Evolutionary conservation across 2,888 invertebrate genomes (phyloP).

Genomic region (Gasteruption jaculator): DNA sequence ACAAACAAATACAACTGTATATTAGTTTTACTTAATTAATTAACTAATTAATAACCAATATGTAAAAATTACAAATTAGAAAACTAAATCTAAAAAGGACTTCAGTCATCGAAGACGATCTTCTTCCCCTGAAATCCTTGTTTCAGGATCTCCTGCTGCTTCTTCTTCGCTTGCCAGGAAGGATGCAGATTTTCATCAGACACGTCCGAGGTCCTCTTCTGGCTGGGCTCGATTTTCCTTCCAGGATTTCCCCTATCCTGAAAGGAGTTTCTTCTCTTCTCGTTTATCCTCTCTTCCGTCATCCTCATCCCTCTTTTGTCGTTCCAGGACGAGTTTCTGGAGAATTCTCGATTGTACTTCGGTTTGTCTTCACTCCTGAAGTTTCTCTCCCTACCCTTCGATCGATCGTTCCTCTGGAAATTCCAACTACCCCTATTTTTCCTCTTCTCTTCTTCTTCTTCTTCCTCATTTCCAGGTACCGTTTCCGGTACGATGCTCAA

Average conservation of each 20-base stretch:
- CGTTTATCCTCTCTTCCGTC: not conserved
- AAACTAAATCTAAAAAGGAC: too few species aligned
- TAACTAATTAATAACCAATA: constrained; percentile 14
- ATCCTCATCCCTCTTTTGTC: not conserved
- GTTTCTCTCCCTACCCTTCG: not conserved
- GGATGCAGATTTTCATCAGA: constrained; percentile 40
- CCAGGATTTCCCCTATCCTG: not conserved
- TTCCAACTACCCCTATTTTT: not conserved
- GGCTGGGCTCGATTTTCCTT: not conserved
- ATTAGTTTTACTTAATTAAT: constrained; percentile 8
- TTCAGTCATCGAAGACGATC: constrained; percentile 38
- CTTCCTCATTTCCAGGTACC: constrained; percentile 21
- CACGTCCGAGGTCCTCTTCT: too few species aligned
- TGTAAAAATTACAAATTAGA: constrained; percentile 15
- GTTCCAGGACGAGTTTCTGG: too few species aligned
- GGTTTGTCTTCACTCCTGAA: constrained; percentile 1
- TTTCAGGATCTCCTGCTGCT: constrained; percentile 41
- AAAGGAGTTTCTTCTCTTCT: not conserved
- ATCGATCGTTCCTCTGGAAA: not conserved
- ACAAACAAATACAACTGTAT: constrained; percentile 4
- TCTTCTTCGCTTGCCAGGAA: constrained; percentile 46
- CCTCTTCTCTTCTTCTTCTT: constrained; percentile 13
- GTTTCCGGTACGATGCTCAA: constrained; percentile 32
- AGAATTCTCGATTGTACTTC: not conserved
- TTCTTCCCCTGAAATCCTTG: constrained; percentile 47